These are phyloP conservation scores for Chionoecetes opilio DNA, from an alignment of 1,140 invertebrate species.

Conservation along the genomic window DNA sequence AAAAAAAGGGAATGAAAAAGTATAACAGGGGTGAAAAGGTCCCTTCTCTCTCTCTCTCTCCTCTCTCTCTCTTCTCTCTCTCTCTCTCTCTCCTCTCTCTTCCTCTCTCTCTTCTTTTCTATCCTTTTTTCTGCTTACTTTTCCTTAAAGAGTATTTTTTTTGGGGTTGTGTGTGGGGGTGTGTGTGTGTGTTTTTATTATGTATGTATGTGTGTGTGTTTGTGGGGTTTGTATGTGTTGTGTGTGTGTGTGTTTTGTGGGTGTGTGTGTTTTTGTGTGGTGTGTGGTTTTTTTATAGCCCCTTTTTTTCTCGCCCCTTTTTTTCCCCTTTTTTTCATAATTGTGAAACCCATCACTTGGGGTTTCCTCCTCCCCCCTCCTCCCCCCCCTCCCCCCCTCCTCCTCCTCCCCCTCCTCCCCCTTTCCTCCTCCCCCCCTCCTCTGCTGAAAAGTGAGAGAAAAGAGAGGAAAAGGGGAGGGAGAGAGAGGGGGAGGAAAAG, in stretches of 20 bases:
- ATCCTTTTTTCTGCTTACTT: no score
- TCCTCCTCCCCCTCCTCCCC: neutral
- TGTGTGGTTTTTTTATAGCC: no score
- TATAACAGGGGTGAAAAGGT: neutral
- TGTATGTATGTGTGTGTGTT: no score
- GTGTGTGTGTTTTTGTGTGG: no score
- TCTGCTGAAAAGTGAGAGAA: neutral
- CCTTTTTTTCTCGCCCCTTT: neutral
- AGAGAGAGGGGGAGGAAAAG: neutral
- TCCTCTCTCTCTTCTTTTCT: neutral
- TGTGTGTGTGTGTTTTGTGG: neutral
- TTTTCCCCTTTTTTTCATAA: neutral
- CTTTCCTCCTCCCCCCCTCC: neutral
- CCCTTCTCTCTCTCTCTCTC: constrained; percentile 36
- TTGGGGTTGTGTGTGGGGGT: neutral
- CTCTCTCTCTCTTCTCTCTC: neutral
- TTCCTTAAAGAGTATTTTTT: no score
- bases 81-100: constrained; percentile 35
- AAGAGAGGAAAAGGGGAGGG: neutral
- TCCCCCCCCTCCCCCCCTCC: neutral
- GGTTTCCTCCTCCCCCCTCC: neutral
- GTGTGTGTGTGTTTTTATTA: no score
- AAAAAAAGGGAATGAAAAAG: no score
- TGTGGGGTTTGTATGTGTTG: no score
- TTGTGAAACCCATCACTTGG: neutral